Evolutionary conservation across 2,888 invertebrate genomes (phyloP).

Genomic region (Nomada lathburiana): DNA sequence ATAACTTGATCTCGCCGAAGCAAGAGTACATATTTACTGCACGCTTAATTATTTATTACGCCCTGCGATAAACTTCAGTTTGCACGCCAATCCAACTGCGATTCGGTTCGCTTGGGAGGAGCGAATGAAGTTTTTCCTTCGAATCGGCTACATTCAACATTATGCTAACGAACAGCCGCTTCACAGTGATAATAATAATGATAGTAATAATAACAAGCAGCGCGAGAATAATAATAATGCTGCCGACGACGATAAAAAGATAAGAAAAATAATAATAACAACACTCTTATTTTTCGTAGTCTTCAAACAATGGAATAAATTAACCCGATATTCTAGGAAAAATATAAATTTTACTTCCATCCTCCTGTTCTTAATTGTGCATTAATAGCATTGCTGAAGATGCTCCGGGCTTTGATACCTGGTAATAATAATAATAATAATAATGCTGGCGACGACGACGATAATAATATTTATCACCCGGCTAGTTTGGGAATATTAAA

Average conservation of each 20-base stretch:
- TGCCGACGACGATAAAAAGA: background rate
- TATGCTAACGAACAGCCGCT: background rate
- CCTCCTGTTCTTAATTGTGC: background rate
- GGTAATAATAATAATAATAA: background rate
- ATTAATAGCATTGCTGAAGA: background rate
- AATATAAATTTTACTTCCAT: background rate
- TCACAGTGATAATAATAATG: background rate
- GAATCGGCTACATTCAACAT: background rate
- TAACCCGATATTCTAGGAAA: too few relatives aligned
- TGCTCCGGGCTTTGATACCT: background rate
- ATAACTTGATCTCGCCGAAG: slow-evolving; percentile 56
- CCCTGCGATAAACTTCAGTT: slow-evolving; percentile 39
- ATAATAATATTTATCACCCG: too few relatives aligned
- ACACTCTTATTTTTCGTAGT: too few relatives aligned
- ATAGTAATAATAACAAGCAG: too few relatives aligned
- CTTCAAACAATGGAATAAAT: background rate
- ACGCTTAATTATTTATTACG: slow-evolving; percentile 50
- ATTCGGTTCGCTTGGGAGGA: slow-evolving; percentile 11
- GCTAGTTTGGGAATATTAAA: too few relatives aligned
- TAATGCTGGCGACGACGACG: background rate
- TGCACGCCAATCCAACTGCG: slow-evolving; percentile 29
- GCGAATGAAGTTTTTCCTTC: background rate
- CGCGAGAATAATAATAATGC: too few relatives aligned
- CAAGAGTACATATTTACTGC: slow-evolving; percentile 49
- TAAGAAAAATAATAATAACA: background rate